Evolutionary conservation across 2,888 invertebrate species (phyloP), one percentile per base, ranked within the genome.

Genomic region (Spodoptera exigua): DNA sequence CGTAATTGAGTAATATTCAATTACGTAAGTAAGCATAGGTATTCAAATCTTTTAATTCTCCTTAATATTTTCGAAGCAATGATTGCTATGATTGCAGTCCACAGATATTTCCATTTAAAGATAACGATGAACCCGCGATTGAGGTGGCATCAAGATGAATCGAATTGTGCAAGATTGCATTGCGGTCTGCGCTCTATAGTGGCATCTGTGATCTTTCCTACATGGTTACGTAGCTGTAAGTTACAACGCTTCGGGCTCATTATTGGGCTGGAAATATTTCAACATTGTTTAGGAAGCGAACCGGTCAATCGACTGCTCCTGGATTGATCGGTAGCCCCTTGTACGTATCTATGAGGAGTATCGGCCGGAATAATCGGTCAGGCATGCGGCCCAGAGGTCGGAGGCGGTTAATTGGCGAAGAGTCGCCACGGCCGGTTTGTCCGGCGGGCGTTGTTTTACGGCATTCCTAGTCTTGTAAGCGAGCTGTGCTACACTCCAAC

Each of bases 401-500:
- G 82, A 84, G 84, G 88, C 91, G 89, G 92, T 92, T 93, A 93
- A 93, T 93, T 92, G 92, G 89, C 92, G 89, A 90, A 85, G 88
- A 89, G 84, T 82, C 84, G 88, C 86, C 83, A 70, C 74, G 81
- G 83, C 88, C 89, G 91, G 93, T 92, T 91, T 90, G 84, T 79
- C 86, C 86, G 83, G 80, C 82, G 81, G 81, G 79, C 84, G 86
- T 89, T 90, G 89, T 90, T 90, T 88, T 86, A 89, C 87, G 85
- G 86, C 89, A 88, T 90, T 89, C 89, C 87, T 87, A 86, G 84
- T 82, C 78, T 78, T 74, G 69, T 74, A 74, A 68, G 78, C 76
- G 76, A 78, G 75, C 80, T 76, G 76, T 71, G 70, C 78, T 76
- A 69, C 64, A 72, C 73, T 81, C 76, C 49, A 66, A 70, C 60